Conservation (phyloP, 2,888 invertebrate genomes). For the Podotricha telesiphe region DNA sequence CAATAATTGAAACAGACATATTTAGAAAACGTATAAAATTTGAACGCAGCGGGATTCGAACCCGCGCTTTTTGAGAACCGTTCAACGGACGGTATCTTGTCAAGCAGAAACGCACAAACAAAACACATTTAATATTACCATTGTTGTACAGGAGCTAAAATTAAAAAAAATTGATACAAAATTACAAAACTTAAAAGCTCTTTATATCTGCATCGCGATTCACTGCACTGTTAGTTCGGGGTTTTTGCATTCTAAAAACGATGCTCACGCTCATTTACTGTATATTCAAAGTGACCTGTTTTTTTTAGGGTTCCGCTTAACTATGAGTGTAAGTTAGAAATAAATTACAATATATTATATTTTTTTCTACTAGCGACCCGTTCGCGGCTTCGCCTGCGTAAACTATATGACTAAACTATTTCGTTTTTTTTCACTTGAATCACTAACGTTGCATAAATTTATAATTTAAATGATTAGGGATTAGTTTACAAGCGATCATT, state of each 20-base stretch:
- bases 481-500: too few species aligned
- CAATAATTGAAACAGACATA: too few species aligned
- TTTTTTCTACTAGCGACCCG: too few species aligned
- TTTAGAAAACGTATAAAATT: too few species aligned
- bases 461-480: too few species aligned
- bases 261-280: slow-evolving; percentile 44
- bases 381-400: too few species aligned
- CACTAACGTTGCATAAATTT: too few species aligned
- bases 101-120: background rate
- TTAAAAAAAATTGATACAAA: slow-evolving; percentile 30
- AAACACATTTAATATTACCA: background rate
- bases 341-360: background rate
- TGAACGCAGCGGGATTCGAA: too few species aligned
- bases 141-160: background rate
- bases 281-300: slow-evolving; percentile 49
- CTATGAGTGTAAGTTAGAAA: background rate
- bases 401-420: too few species aligned
- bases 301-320: slow-evolving; percentile 32
- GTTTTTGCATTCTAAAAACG: slow-evolving; percentile 46
- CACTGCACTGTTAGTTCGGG: slow-evolving; percentile 47
- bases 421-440: too few species aligned
- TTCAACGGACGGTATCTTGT: too few species aligned
- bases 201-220: slow-evolving; percentile 51
- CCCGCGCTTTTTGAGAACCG: too few species aligned
- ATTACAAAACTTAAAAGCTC: slow-evolving; percentile 42